phyloP scores from a whole-genome alignment of 30 jellyfish, hydroid and myxozoan species.

The Aurelia coerulea region DNA sequence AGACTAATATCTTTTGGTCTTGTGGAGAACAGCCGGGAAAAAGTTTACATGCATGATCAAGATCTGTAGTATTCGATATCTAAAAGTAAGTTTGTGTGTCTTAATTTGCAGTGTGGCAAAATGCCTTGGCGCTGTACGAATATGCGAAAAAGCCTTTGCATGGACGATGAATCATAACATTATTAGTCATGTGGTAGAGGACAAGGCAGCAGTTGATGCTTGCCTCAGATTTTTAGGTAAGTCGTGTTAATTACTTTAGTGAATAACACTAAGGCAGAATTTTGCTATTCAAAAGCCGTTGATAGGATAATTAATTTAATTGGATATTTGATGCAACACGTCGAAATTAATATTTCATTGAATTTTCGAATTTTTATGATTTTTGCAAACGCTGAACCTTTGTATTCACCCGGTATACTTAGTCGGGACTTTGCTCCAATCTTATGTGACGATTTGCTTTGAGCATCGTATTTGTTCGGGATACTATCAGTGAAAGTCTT shows the following conservation, averaged over 20 bases:
- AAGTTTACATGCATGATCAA: no score
- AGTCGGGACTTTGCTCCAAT: no score
- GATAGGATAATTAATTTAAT: background rate
- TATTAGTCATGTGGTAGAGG: conserved; percentile 69
- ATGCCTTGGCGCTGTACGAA: conserved; percentile 85
- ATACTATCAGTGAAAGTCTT: no score
- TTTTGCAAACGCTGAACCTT: background rate
- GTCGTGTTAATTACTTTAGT: background rate
- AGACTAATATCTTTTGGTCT: no score
- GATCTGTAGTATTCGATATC: no score
- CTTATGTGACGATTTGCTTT: no score
- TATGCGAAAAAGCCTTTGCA: conserved; percentile 76
- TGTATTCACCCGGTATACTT: no score
- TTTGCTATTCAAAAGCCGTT: background rate
- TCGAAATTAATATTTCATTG: no score
- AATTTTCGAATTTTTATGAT: background rate
- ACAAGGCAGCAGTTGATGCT: conserved; percentile 82
- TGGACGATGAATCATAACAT: conserved; percentile 75
- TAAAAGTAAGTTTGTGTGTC: background rate
- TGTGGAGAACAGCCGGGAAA: no score
- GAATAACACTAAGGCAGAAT: background rate
- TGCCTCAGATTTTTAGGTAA: conserved; percentile 75
- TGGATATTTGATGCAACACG: background rate
- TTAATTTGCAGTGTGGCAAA: conserved; percentile 78
- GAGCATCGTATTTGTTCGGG: no score